Base-by-base conservation (phyloP, 2,888 invertebrate genomes). In the Ophion slaviceki region DNA sequence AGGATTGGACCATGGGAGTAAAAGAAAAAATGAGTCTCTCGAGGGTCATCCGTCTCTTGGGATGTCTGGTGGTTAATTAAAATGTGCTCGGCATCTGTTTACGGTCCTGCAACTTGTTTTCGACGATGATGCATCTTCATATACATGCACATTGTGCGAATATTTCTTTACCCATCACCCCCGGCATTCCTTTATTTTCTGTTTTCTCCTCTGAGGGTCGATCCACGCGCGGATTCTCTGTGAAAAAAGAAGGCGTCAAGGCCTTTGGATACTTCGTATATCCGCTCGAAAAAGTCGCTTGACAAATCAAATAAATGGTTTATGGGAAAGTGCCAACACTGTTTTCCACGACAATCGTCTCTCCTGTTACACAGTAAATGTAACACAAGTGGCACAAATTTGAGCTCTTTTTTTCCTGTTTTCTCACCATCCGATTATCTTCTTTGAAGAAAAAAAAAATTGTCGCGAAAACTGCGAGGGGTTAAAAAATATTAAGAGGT, bases 11-110 rank as follows among this genome's bases (percentile, higher is more conserved):
- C 88, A 87, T 87, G 86, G 72, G 67, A 71, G 62, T 45, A 78
- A 81, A 45, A 79, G 47, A 79, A 75, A 20, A 28, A 68, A 45
- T 8, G 32, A 57, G 68, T 70, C 10, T 24, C 47, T 11, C 14
- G 91, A 91, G 91, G 92, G 92, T 92, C 92, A 92, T 90, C 89
- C 89, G 91, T 92, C 92, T 92, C 91, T 90, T 89, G 91, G 92
- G 91, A 92, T 92, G 92, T 93, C 92, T 92, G 92, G 90, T 80
- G 85, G 92, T 91, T 92, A 92, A 93, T 93, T 93, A 92, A 93
- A 93, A 93, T 92, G 92, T 93, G 93, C 91, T 91, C 90, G 90
- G 92, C 93, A 93, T 93, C 92, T 93, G 93, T 91, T 87, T 81
- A 85, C 85, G 75, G 74, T 82, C 77, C 82, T 82, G 57, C 68